These are phyloP conservation scores for Tokudaia tokunoshimensis DNA, from an alignment of 2,797 vertebrate species.

Conservation along the genomic window DNA sequence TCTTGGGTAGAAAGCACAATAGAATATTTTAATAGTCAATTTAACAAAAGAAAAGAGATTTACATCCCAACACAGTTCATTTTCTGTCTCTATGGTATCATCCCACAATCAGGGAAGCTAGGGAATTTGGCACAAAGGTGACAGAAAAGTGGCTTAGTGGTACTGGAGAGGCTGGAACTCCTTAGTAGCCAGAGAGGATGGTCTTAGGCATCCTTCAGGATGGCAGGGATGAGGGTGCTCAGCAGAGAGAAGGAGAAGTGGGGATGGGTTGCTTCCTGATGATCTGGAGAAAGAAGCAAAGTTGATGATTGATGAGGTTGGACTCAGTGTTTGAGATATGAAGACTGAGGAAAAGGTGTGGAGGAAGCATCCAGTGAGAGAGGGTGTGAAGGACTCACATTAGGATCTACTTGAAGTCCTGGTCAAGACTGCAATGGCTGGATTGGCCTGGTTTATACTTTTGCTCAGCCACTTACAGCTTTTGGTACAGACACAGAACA, in stretches of 20 bases:
- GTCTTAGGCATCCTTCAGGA: background rate
- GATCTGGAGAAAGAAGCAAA: constrained; percentile 31
- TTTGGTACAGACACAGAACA: background rate
- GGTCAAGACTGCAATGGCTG: background rate
- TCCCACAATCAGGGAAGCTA: background rate
- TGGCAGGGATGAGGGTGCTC: background rate
- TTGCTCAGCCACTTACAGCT: background rate
- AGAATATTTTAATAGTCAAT: constrained; percentile 59
- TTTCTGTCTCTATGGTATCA: constrained; percentile 38
- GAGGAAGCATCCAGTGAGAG: background rate
- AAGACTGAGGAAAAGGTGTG: background rate
- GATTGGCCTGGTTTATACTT: background rate
- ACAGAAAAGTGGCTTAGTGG: background rate
- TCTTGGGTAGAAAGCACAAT: constrained; percentile 47
- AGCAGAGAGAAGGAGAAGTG: background rate
- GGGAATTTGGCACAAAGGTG: constrained; percentile 14
- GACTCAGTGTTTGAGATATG: background rate
- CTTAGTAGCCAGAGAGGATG: background rate
- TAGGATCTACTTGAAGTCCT: background rate
- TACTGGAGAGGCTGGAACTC: background rate
- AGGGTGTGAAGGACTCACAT: background rate
- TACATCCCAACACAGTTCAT: background rate
- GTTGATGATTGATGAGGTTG: background rate
- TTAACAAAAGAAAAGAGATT: constrained; percentile 57
- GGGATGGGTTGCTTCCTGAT: background rate